Evolutionary conservation across 1,140 invertebrate genomes (phyloP).

Genomic region (Temnothorax curvispinosus): DNA sequence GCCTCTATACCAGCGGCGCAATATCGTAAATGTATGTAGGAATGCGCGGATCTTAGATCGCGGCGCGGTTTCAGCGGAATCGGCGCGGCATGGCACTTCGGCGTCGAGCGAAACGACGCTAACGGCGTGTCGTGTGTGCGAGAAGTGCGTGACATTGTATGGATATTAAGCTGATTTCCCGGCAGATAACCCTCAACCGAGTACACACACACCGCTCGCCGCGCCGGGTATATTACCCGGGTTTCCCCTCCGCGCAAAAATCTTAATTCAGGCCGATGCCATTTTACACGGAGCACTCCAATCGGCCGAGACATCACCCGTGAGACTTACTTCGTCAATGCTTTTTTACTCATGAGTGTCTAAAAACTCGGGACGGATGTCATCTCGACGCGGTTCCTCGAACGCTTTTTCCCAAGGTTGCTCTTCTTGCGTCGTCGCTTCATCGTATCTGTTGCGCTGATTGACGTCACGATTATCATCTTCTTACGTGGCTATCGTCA

Average conservation of each 20-base stretch:
- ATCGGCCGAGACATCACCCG: not conserved
- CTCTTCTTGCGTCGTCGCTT: no score
- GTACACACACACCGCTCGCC: conserved; percentile 23
- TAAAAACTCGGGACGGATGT: not conserved
- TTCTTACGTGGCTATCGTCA: not conserved
- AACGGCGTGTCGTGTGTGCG: conserved; percentile 63
- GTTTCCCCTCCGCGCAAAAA: conserved; percentile 59
- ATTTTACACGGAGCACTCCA: conserved; percentile 31
- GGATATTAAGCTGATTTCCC: conserved; percentile 84
- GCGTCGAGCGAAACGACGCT: conserved; percentile 63
- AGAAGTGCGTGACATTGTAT: conserved; percentile 84
- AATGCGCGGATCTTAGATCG: conserved; percentile 50
- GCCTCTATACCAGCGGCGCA: not conserved
- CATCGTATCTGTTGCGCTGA: no score
- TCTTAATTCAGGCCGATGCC: conserved; percentile 70
- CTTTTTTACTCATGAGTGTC: not conserved
- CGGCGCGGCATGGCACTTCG: conserved; percentile 37
- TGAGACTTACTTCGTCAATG: not conserved
- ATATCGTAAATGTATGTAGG: conserved; percentile 37
- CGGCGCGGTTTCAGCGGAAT: conserved; percentile 40
- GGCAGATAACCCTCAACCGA: conserved; percentile 70
- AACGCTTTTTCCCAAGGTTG: not conserved
- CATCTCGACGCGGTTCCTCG: not conserved
- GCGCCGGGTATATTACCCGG: conserved; percentile 20
- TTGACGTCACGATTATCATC: not conserved